Percentiles rank a stretch among this genome's conserved stretches.
Conservation (phyloP, 2,797 vertebrate genomes). For the Sebastolobus altivelis region DNA sequence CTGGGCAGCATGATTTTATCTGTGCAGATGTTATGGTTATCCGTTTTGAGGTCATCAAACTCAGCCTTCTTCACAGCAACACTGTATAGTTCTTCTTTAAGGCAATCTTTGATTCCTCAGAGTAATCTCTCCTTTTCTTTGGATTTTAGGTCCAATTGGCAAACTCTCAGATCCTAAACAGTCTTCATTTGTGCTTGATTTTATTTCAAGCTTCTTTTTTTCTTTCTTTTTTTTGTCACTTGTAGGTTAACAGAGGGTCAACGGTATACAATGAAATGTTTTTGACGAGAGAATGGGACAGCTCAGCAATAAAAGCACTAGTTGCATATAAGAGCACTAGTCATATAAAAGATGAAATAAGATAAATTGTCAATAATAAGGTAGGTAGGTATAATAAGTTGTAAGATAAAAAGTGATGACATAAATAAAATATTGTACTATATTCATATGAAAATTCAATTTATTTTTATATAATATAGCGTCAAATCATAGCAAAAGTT, state of each 20-base stretch:
- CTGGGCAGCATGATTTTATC: background rate
- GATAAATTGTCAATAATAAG: background rate
- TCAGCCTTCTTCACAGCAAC: background rate
- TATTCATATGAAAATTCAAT: background rate
- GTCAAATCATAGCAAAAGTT: no score
- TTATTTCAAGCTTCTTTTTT: background rate
- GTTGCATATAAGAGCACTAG: background rate
- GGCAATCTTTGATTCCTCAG: background rate
- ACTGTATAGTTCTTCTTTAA: background rate
- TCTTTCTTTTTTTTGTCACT: background rate
- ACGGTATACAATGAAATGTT: background rate
- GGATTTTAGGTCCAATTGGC: background rate
- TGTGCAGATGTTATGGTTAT: background rate
- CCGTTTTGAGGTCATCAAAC: background rate
- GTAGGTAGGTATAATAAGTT: background rate
- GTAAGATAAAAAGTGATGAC: background rate
- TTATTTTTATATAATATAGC: no score
- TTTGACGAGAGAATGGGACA: background rate
- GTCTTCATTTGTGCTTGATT: background rate
- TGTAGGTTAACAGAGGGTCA: background rate
- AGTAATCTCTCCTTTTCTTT: background rate
- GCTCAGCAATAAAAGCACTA: background rate
- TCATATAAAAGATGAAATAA: background rate
- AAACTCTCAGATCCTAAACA: background rate
- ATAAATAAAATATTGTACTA: background rate